Percentiles rank a stretch among this genome's conserved stretches.
Evolutionary conservation across 2,797 vertebrate genomes (phyloP).

Genomic region (Melanotaenia pygmaea): DNA sequence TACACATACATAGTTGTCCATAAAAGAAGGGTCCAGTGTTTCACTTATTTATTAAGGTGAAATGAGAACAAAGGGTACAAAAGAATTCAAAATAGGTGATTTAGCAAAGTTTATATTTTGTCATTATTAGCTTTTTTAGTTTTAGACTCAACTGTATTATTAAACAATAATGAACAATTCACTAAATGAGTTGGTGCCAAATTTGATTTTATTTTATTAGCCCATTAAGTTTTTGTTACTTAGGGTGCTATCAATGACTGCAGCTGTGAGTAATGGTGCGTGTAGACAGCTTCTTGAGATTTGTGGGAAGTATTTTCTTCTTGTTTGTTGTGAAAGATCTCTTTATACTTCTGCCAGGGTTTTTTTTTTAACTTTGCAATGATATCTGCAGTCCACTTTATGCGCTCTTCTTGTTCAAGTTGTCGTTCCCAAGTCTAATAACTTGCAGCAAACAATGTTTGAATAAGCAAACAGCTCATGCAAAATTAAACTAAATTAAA

Average conservation of each 20-base stretch:
- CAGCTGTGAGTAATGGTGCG: not conserved
- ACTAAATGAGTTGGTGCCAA: not conserved
- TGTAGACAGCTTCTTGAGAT: not conserved
- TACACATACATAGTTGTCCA: not conserved
- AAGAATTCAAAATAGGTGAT: not conserved
- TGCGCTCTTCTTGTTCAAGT: not conserved
- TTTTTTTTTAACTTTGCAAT: not conserved
- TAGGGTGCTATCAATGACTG: not conserved
- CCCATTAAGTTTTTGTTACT: not conserved
- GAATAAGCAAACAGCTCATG: not conserved
- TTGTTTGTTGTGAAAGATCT: not conserved
- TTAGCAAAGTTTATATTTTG: too few relatives aligned
- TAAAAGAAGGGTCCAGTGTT: not conserved
- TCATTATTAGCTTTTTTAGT: not conserved
- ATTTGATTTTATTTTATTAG: not conserved
- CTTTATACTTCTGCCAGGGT: not conserved
- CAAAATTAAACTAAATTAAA: too few relatives aligned
- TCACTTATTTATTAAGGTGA: not conserved
- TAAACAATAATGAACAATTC: not conserved
- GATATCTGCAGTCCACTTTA: not conserved
- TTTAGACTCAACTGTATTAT: not conserved
- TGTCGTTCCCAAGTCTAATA: not conserved
- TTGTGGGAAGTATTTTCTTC: not conserved
- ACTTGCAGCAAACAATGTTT: not conserved
- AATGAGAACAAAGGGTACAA: not conserved